phyloP scores from a whole-genome alignment of 2,797 vertebrate genomes.

The Psittacula derbiana region DNA sequence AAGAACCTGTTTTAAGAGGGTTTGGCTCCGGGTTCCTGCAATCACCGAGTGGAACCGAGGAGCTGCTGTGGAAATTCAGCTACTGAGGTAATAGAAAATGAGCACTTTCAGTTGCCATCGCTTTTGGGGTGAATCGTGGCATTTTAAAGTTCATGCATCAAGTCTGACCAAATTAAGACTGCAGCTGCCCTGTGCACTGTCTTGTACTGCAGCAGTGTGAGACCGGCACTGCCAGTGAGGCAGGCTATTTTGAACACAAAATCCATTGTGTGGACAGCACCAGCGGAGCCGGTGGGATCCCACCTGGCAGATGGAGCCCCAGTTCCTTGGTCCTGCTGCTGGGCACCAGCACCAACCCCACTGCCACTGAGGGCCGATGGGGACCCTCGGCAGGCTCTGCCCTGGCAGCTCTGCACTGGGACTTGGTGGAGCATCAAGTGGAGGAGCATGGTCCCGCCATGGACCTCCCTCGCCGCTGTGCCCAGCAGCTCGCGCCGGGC shows the following conservation, averaged over 20 bases:
- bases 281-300: background rate
- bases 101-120: background rate
- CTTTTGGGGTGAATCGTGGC: background rate
- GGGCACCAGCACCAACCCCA: background rate
- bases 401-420: background rate
- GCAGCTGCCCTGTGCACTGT: accelerated
- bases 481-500: background rate
- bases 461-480: accelerated
- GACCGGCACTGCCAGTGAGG: background rate
- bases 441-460: background rate
- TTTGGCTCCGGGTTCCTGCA: background rate
- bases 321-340: background rate
- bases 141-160: background rate
- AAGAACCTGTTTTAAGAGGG: background rate
- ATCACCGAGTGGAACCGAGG: background rate
- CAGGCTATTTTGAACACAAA: background rate
- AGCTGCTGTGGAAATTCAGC: background rate
- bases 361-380: accelerated
- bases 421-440: background rate
- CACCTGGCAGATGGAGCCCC: accelerated
- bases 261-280: accelerated
- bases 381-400: accelerated
- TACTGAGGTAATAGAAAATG: background rate
- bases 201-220: background rate
- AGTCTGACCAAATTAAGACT: background rate